Percentiles rank a stretch among this genome's conserved stretches.
These are phyloP conservation scores for Cerastoderma edule DNA, from an alignment of 2,888 invertebrate species.

Conservation along the genomic window DNA sequence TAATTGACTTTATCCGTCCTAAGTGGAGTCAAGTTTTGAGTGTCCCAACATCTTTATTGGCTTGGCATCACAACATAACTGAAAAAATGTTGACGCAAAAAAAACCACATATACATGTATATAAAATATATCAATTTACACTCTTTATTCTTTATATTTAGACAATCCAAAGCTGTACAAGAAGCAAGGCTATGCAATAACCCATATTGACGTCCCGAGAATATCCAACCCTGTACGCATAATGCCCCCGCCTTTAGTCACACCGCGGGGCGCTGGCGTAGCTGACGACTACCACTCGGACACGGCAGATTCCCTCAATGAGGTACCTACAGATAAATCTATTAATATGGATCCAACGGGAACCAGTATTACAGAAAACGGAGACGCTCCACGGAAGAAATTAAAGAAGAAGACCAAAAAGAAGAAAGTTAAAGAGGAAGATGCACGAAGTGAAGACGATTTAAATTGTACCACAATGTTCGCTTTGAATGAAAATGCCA, in stretches of 20 bases:
- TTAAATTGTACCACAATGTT: conserved; percentile 73
- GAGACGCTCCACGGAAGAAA: conserved; percentile 29
- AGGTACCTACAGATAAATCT: conserved; percentile 65
- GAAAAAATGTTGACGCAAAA: too few species aligned
- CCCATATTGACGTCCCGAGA: conserved; percentile 52
- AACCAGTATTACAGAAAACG: conserved; percentile 8
- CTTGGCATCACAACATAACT: too few species aligned
- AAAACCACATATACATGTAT: too few species aligned
- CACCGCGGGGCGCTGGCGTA: conserved; percentile 46
- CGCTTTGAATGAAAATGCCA: conserved; percentile 67
- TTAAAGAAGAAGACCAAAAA: conserved; percentile 42
- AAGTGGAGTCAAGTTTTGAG: too few species aligned
- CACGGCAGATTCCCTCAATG: conserved; percentile 72
- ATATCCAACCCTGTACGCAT: conserved; percentile 48
- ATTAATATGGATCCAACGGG: conserved; percentile 32
- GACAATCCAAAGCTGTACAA: conserved; percentile 61
- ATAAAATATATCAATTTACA: too few species aligned
- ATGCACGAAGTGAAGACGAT: conserved; percentile 61
- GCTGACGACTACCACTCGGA: conserved; percentile 71
- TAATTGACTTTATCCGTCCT: too few species aligned
- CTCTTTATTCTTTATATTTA: too few species aligned
- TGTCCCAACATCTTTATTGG: too few species aligned
- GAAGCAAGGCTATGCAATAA: conserved; percentile 54
- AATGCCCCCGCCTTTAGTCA: conserved; percentile 50
- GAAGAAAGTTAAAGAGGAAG: conserved; percentile 42